phyloP scores from a whole-genome alignment of 2,797 vertebrate species.

The Rhinatrema bivittatum region DNA sequence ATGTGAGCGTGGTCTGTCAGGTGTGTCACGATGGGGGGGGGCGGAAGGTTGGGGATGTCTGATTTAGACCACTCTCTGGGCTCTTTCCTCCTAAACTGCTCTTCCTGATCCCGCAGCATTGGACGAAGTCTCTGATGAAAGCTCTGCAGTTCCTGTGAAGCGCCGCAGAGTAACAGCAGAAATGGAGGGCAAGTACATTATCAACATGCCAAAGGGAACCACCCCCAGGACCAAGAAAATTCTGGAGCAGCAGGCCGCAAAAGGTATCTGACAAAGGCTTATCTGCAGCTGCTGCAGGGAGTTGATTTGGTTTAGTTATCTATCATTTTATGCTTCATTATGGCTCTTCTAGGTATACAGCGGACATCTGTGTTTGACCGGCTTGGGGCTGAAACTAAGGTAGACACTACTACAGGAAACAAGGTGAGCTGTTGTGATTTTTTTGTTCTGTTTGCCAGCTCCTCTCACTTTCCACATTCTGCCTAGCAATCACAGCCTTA shows the following conservation, averaged over 20 bases:
- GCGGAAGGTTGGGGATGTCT: too few species aligned
- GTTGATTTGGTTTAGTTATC: too few species aligned
- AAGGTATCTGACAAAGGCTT: slow-evolving; percentile 53
- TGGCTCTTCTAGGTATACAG: slow-evolving; percentile 57
- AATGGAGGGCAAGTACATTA: slow-evolving; percentile 94
- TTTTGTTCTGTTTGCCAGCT: not conserved
- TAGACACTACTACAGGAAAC: slow-evolving; percentile 50
- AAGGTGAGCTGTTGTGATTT: slow-evolving; percentile 57
- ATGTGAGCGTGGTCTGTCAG: too few species aligned
- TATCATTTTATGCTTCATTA: too few species aligned
- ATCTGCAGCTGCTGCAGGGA: too few species aligned
- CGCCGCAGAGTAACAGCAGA: slow-evolving; percentile 82
- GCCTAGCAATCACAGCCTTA: too few species aligned
- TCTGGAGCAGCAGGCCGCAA: slow-evolving; percentile 83
- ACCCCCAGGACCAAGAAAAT: slow-evolving; percentile 83
- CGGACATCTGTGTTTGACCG: slow-evolving; percentile 84
- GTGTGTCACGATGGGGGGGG: too few species aligned
- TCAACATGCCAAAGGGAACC: slow-evolving; percentile 94
- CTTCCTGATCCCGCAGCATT: slow-evolving; percentile 52
- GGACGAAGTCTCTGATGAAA: slow-evolving; percentile 54
- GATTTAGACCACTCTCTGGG: not conserved
- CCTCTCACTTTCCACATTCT: too few species aligned
- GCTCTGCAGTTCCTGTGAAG: slow-evolving; percentile 57
- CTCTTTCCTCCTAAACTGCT: not conserved
- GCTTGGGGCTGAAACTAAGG: slow-evolving; percentile 79